Evolutionary conservation across 2,113 vertebrate species (phyloP), one percentile per base, ranked within the genome.

Genomic region (Heterotis niloticus): DNA sequence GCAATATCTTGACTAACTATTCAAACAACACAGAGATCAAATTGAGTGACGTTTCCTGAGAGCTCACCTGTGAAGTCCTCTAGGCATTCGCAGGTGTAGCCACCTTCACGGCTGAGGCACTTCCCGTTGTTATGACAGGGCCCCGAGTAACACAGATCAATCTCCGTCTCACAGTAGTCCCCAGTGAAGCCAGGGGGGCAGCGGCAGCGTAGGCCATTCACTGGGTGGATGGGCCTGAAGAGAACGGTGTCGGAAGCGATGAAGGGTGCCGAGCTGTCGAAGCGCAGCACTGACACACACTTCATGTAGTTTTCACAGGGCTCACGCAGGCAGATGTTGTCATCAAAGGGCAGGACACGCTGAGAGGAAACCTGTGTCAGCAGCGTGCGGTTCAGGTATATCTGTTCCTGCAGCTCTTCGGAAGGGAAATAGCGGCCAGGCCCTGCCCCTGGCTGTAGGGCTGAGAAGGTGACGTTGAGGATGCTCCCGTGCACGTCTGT

Each of bases 291-390:
- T 0, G 95, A 95, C 17, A 96, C 94, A 0, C 95, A 96, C 81
- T 94, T 94, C 95, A 96, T 96, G 91, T 96, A 96, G 89, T 96
- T 96, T 88, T 96, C 94, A 1, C 95, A 96, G 10, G 95, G 95
- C 86, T 96, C 95, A 0, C 95, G 92, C 84, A 96, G 79, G 86
- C 95, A 96, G 84, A 96, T 93, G 86, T 96, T 96, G 89, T 96
- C 95, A 0, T 95, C 95, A 0, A 96, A 96, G 26, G 95, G 95
- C 81, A 96, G 90, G 78, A 96, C 95, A 1, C 92, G 90, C 86
- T 95, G 95, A 0, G 91, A 87, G 4, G 95, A 93, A 72, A 95
- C 91, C 65, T 82, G 83, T 0, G 92, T 89, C 24, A 96, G 88
- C 76, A 96, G 88, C 0, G 94, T 92, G 64, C 95, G 88, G 83